A percentile compares a stretch with the other conserved stretches of the same genome.
Conservation (phyloP, 2,113 vertebrate genomes). For the Xenopus laevis region DNA sequence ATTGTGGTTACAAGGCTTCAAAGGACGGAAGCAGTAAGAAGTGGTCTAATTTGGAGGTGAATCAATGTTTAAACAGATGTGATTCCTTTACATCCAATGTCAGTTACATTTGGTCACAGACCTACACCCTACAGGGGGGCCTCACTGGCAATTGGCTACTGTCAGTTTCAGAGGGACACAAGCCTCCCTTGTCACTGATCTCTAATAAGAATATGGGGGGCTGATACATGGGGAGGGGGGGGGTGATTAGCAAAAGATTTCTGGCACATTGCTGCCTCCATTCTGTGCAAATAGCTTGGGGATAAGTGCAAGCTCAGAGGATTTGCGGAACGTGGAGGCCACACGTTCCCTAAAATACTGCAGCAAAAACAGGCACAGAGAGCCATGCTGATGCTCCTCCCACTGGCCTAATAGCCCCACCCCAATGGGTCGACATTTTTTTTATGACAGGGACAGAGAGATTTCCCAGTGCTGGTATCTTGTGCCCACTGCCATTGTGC, state of each 20-base stretch:
- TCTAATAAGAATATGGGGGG: conserved; percentile 39
- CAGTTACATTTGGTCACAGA: background rate
- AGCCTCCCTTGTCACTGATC: background rate
- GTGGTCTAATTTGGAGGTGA: too few species aligned
- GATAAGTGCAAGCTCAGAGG: conserved; percentile 36
- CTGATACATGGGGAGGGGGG: background rate
- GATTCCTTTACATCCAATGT: background rate
- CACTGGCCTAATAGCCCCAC: conserved; percentile 49
- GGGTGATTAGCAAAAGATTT: background rate
- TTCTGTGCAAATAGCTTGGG: conserved; percentile 27
- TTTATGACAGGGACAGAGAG: conserved; percentile 58
- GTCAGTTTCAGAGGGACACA: background rate
- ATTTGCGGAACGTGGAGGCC: background rate
- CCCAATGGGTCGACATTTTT: conserved; percentile 44
- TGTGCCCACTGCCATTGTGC: background rate
- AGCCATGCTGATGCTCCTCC: conserved; percentile 43
- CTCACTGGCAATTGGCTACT: background rate
- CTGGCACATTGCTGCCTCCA: background rate
- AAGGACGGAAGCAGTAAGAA: too few species aligned
- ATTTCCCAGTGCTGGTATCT: background rate
- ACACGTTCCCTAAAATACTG: conserved; percentile 3
- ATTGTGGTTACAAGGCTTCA: too few species aligned
- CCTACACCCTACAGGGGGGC: background rate
- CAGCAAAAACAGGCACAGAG: conserved; percentile 30
- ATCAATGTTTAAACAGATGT: too few species aligned